Conservation (phyloP, 2,113 vertebrate genomes). For the Varanus komodoensis region DNA sequence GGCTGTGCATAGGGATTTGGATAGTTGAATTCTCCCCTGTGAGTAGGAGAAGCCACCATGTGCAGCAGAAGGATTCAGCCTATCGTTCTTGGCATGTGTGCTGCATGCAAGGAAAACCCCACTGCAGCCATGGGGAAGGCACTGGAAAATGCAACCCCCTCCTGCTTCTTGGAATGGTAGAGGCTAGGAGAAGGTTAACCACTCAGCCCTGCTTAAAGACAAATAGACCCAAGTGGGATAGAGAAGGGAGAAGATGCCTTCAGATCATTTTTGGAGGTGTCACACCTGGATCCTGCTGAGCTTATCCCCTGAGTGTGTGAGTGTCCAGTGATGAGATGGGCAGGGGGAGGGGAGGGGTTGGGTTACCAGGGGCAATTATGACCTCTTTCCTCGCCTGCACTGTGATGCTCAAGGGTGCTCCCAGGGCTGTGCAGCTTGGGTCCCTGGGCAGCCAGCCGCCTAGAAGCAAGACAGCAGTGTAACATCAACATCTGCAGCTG, state of each 20-base stretch:
- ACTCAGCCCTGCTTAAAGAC: not conserved
- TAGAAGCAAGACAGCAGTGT: slow-evolving; percentile 48
- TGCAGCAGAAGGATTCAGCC: not conserved
- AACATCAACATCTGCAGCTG: slow-evolving; percentile 61
- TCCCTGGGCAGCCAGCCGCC: slow-evolving; percentile 33
- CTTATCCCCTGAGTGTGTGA: not conserved
- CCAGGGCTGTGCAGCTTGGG: slow-evolving; percentile 19
- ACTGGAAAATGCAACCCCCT: not conserved
- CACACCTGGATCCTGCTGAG: not conserved
- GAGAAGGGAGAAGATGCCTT: not conserved
- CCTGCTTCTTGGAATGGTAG: not conserved
- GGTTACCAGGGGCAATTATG: slow-evolving; percentile 58
- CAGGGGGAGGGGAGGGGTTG: not conserved
- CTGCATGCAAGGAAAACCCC: no score
- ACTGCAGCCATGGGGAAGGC: not conserved
- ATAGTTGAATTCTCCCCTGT: not conserved
- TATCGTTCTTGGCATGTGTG: not conserved
- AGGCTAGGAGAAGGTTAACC: not conserved
- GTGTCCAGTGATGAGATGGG: not conserved
- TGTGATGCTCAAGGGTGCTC: slow-evolving; percentile 50
- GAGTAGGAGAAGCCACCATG: not conserved
- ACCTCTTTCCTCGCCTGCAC: slow-evolving; percentile 40
- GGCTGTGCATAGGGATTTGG: not conserved
- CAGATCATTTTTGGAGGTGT: not conserved
- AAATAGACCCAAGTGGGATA: not conserved